Conservation (phyloP, 2,888 invertebrate species). For the Glyphotaelius pellucidus region DNA sequence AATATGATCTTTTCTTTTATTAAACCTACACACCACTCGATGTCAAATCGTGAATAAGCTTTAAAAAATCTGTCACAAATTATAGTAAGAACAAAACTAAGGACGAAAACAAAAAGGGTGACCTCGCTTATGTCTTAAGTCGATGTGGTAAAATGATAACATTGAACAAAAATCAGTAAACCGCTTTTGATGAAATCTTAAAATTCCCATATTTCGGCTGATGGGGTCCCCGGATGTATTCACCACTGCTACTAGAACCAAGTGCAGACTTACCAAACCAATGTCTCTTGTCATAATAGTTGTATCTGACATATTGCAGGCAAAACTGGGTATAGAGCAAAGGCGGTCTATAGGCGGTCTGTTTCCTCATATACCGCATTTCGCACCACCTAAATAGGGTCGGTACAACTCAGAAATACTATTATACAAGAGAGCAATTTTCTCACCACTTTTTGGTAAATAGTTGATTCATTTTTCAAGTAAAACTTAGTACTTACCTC, state of each 20-base stretch:
- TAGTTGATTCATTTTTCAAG: too few relatives aligned
- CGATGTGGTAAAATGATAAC: too few relatives aligned
- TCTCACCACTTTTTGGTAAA: too few relatives aligned
- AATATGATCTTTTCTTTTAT: too few relatives aligned
- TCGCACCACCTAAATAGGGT: not conserved
- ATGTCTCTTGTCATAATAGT: constrained; percentile 5
- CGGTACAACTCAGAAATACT: not conserved
- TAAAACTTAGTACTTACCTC: too few relatives aligned
- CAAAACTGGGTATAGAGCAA: constrained; percentile 23
- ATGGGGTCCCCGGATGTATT: not conserved
- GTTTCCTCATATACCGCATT: not conserved
- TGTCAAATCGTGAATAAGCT: too few relatives aligned
- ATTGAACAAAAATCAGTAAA: not conserved
- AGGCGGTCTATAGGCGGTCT: constrained; percentile 9
- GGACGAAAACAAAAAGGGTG: too few relatives aligned
- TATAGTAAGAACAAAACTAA: too few relatives aligned
- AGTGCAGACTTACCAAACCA: not conserved
- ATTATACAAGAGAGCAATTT: not conserved
- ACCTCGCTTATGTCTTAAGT: too few relatives aligned
- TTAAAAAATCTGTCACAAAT: too few relatives aligned
- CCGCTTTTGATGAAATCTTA: too few relatives aligned
- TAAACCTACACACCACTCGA: too few relatives aligned
- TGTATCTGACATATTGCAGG: constrained; percentile 56
- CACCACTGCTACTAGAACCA: not conserved
- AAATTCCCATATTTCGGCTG: not conserved